Evolutionary conservation across 2,113 vertebrate species (phyloP).

Genomic region (Arothron firmamentum): DNA sequence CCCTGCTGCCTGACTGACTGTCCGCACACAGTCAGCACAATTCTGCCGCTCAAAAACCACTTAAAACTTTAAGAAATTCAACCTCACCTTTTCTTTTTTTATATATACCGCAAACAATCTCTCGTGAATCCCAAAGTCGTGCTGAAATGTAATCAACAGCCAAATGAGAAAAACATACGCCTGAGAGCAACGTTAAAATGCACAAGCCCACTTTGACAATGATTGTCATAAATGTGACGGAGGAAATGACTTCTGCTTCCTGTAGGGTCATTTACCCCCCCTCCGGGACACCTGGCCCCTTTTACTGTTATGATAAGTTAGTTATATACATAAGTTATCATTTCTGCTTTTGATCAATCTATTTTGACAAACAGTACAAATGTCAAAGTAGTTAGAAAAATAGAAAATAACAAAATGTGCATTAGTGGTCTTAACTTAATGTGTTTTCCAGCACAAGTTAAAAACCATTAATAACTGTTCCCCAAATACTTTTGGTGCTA

Average conservation of each 20-base stretch:
- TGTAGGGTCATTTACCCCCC: conserved; percentile 42
- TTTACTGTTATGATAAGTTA: conserved; percentile 66
- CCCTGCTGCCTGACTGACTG: conserved; percentile 45
- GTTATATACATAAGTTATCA: conserved; percentile 59
- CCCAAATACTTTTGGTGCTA: not conserved
- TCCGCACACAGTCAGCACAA: conserved; percentile 52
- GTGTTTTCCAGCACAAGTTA: conserved; percentile 41
- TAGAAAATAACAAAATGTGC: conserved; percentile 10
- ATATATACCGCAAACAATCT: not conserved
- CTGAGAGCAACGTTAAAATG: conserved; percentile 39
- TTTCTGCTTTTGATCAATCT: conserved; percentile 36
- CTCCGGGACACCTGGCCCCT: conserved; percentile 60
- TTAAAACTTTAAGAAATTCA: conserved; percentile 48
- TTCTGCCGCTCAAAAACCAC: conserved; percentile 53
- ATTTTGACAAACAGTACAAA: conserved; percentile 42
- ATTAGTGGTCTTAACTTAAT: conserved; percentile 1
- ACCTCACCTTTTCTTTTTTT: conserved; percentile 8
- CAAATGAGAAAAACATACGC: conserved; percentile 51
- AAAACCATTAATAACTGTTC: conserved; percentile 7
- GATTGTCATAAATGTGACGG: conserved; percentile 45
- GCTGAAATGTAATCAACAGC: conserved; percentile 55
- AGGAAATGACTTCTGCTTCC: conserved; percentile 50
- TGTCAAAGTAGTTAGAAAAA: conserved; percentile 11
- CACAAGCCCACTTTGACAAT: conserved; percentile 48
- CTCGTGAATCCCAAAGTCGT: conserved; percentile 30